Percentiles rank a stretch among this genome's conserved stretches.
These are phyloP conservation scores for Campaea margaritaria DNA, from an alignment of 2,888 invertebrate species.

Conservation along the genomic window DNA sequence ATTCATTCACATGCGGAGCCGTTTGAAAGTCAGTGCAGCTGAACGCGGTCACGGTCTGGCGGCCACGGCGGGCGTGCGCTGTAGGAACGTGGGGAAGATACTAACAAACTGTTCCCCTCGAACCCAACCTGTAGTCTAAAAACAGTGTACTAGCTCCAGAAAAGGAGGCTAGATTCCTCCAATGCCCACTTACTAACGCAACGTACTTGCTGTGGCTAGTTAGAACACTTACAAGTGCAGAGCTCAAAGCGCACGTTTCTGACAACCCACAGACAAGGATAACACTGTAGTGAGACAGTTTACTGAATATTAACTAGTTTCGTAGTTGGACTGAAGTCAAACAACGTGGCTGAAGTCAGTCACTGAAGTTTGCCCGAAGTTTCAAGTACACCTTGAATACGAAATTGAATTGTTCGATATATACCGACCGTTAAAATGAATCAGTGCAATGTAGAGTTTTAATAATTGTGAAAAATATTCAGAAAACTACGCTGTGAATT, in stretches of 20 bases:
- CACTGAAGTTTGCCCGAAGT: slow-evolving; percentile 5
- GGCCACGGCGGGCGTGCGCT: slow-evolving; percentile 58
- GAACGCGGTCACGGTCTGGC: slow-evolving; percentile 72
- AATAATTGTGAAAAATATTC: not conserved
- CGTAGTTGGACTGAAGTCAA: slow-evolving; percentile 7
- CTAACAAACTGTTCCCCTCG: slow-evolving; percentile 57
- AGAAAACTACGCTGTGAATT: no score
- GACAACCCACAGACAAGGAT: not conserved
- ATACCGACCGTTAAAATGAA: not conserved
- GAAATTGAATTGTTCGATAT: slow-evolving; percentile 1
- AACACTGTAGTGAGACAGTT: not conserved
- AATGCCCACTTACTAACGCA: not conserved
- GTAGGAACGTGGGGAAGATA: slow-evolving; percentile 72
- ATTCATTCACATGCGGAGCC: slow-evolving; percentile 35
- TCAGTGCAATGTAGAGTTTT: not conserved
- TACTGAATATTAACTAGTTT: slow-evolving; percentile 3
- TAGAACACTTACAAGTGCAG: no score
- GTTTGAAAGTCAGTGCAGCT: slow-evolving; percentile 66
- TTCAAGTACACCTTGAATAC: slow-evolving; percentile 1
- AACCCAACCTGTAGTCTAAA: slow-evolving; percentile 9
- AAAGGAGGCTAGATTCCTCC: not conserved
- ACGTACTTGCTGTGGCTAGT: not conserved
- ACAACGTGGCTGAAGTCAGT: slow-evolving; percentile 9
- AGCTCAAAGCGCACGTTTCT: no score
- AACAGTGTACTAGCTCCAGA: slow-evolving; percentile 10